Base-by-base conservation (phyloP, 2,888 invertebrate genomes). In the Tridacna crocea region DNA sequence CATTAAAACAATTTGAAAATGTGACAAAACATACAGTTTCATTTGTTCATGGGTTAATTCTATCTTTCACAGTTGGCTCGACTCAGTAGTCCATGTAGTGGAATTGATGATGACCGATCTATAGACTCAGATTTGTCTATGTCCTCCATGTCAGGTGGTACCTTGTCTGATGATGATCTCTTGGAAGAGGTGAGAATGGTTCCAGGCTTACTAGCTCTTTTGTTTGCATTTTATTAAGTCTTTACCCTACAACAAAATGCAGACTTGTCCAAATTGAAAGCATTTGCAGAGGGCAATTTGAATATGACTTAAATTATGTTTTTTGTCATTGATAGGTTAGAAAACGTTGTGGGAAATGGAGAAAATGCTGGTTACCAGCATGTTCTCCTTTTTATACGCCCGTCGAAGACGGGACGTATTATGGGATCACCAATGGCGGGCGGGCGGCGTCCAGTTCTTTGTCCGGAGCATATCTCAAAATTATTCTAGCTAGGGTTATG, bases 91-190 rank as follows among this genome's bases (percentile, higher is more conserved):
- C 86, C 86, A 72, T 82, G 86, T 76, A 86, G 86, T 72, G 70
- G 60, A 22, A 63, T 48, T 77, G 93, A 93, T 75, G 93, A 93
- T 79, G 88, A 90, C 72, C 84, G 84, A 63, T 92, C 93, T 66
- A 82, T 91, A 58, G 92, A 92, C 82, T 93, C 93, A 13, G 65
- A 75, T 65, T n/a, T 75, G 15, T 75, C 75, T 10, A 13, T 76
- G 87, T 91, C 91, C 58, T 91, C 92, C 8, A 72, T 91, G 66
- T 92, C 92, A 19, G 84, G 82, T 22, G 90, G 92, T 72, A 91
- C 88, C 27, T 68, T 89, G 74, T 91, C 91, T 17, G 93, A 92
- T 75, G 92, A 92, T 27, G 93, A 93, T 74, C 81, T 89, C 22
- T 89, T 90, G 81, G 93, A 93, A 72, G 93, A 93, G 74, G 74